phyloP scores from a whole-genome alignment of 2,113 vertebrate genomes.

The Serilophus lunatus region DNA sequence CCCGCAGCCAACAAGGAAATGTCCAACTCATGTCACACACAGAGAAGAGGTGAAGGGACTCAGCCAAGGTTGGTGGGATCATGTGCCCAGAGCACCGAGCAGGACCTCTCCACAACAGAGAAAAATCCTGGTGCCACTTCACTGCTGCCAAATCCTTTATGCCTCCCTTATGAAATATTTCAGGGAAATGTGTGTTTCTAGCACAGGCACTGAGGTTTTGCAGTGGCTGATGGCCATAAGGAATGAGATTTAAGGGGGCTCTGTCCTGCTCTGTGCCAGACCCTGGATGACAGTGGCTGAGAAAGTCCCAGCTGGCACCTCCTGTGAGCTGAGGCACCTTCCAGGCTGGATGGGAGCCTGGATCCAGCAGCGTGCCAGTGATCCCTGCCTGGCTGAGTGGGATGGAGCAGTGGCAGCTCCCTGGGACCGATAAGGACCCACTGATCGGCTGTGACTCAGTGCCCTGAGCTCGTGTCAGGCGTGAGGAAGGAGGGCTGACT shows the following conservation, averaged over 20 bases:
- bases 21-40: background rate
- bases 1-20: background rate
- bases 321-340: background rate
- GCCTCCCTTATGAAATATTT: background rate
- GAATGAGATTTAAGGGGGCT: rapidly evolving
- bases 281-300: background rate
- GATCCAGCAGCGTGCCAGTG: background rate
- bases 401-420: background rate
- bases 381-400: background rate
- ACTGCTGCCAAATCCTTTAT: background rate
- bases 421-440: background rate
- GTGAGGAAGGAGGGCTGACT: background rate
- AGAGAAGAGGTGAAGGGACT: background rate
- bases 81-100: rapidly evolving
- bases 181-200: background rate
- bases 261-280: background rate
- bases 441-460: background rate
- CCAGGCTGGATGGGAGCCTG: background rate
- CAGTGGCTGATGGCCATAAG: background rate
- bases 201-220: background rate
- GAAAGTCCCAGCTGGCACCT: background rate
- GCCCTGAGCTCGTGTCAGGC: rapidly evolving
- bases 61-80: rapidly evolving
- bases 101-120: background rate
- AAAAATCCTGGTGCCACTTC: background rate